A percentile compares a stretch with the other conserved stretches of the same genome.
Evolutionary conservation across 2,113 vertebrate genomes (phyloP).

Genomic region (Tyto alba): DNA sequence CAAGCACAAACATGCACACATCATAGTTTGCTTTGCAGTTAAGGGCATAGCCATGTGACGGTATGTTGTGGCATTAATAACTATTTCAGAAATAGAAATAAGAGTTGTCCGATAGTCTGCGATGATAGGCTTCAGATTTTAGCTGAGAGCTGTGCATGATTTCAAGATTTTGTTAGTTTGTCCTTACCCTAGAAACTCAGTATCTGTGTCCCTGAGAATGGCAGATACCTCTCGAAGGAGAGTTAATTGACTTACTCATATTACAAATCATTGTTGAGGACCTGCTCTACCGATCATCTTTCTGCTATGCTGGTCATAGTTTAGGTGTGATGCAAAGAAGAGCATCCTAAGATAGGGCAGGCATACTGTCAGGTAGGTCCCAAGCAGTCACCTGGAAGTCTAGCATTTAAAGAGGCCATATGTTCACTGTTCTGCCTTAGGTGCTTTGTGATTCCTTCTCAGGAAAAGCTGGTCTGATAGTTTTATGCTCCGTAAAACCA

Average conservation of each 20-base stretch:
- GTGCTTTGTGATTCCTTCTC: neutral
- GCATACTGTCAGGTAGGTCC: neutral
- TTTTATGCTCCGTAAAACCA: neutral
- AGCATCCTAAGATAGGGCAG: neutral
- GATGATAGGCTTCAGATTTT: neutral
- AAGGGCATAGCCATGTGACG: neutral
- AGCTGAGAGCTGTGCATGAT: neutral
- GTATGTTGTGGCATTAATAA: neutral
- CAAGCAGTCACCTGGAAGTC: neutral
- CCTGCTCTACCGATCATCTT: neutral
- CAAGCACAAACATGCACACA: too few relatives aligned
- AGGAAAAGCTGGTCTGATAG: neutral
- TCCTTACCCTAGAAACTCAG: neutral
- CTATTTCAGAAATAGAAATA: neutral
- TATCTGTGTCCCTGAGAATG: neutral
- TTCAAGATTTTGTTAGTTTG: neutral
- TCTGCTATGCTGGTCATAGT: neutral
- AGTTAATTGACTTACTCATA: neutral
- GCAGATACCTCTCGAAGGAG: neutral
- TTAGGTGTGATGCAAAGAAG: neutral
- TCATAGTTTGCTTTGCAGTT: neutral
- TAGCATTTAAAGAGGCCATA: neutral
- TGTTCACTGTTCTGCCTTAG: neutral
- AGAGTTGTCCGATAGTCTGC: neutral
- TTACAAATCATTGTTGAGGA: neutral